Evolutionary conservation across 2,888 invertebrate species (phyloP), one percentile per base, ranked within the genome.

Genomic region (Dasypogon diadema): DNA sequence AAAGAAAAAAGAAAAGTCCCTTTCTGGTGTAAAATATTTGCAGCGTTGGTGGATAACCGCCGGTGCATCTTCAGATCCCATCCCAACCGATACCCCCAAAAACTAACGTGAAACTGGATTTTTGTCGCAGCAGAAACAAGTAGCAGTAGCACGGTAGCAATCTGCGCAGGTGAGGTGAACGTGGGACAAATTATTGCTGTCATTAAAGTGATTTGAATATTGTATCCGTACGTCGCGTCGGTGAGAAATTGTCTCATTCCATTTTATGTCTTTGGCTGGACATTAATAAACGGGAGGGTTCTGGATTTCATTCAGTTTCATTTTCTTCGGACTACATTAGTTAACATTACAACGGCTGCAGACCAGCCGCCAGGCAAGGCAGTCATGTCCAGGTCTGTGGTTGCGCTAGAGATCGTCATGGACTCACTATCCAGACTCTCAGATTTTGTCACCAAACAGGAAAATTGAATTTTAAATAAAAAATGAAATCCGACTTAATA

Each of bases 111-210:
- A 21, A 51, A 51, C 51, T 51, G 51, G 51, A 51, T 51, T 51
- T 21, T 51, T 51, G 51, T 16, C 16, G 12, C 51, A 51, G 6
- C 48, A 48, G 4, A 10, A 48, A 12, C 48, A 48, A 48, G 48
- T 14, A 51, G 51, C 51, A 51, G 51, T 51, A 51, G 18, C 51
- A 51, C 70, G 34, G 70, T 70, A 70, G 70, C 70, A n/a, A 30
- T 16, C 46, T 18, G 42, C 58, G 42, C 26, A 26, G 34, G 76
- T 54, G 70, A 77, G 76, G 76, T 74, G 74, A 74, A 54, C 58
- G 70, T 77, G 76, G 76, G 76, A 77, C 76, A 77, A 77, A 77
- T 77, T 77, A 74, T 77, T 56, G 74, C 76, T 74, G 76, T 77
- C 76, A 74, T 74, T 74, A 74, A 77, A 74, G 74, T 77, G 74